Evolutionary conservation across 2,888 invertebrate genomes (phyloP), one percentile per base, ranked within the genome.

Genomic region (Hemithea aestivaria): DNA sequence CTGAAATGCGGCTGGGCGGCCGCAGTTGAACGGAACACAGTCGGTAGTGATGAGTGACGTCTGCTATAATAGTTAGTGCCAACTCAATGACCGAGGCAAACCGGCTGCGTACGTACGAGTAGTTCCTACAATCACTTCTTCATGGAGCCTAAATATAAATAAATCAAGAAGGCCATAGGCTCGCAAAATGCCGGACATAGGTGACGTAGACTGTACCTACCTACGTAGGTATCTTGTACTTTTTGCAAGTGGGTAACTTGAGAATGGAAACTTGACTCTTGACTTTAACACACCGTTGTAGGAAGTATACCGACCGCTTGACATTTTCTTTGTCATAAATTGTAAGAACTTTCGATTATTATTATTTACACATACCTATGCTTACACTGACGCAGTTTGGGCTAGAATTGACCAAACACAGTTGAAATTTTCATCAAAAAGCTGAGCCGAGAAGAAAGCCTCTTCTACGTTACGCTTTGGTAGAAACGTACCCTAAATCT

Each of bases 111-210:
- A 35, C 9, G 3, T 27, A 24, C 9, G 4, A 2, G 7, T 21
- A 25, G 11, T 38, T 35, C 42, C 34, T 37, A 41, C 41, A 41
- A 25, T 43, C 43, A 35, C 38, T 38, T 31, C 20, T 20, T 36
- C 29, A 21, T 37, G 33, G 16, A 2, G 35, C 35, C 31, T 27
- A 35, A 31, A 31, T 34, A 30, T 26, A 35, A 36, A 33, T 42
- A 27, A 26, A 43, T 43, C 38, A 43, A 43, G 43, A 43, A 43
- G 43, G 43, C 25, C 32, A 26, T 27, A 28, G 30, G 20, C 25
- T 20, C 25, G 16, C 20, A 35, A 39, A 27, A 8, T 27, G 32
- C 32, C 32, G 38, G 38, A 38, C 27, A 28, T 32, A 20, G 23
- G 22, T 20, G 32, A 38, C 32, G 32, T 38, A 36, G 25, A 10